Evolutionary conservation across 2,888 invertebrate genomes (phyloP).

Genomic region (Monopis laevigella): DNA sequence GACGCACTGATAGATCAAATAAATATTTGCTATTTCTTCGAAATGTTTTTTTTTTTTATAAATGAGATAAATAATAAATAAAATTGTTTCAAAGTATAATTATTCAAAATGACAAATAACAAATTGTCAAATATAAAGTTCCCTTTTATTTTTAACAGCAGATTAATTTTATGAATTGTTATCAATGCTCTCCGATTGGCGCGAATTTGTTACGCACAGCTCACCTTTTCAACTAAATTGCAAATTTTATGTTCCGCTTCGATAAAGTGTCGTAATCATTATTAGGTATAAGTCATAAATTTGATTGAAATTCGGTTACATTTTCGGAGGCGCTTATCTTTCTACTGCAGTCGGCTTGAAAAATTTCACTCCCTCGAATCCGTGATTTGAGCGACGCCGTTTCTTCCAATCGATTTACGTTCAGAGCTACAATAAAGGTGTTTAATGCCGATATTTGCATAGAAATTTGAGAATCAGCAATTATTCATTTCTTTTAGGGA

Average conservation of each 20-base stretch:
- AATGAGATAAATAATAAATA: background rate
- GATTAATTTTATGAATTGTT: constrained; percentile 62
- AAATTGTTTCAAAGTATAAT: constrained; percentile 5
- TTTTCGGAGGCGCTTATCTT: constrained; percentile 58
- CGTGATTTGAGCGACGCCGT: constrained; percentile 41
- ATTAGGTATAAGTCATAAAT: constrained; percentile 66
- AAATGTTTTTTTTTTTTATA: background rate
- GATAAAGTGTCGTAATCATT: constrained; percentile 64
- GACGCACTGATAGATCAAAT: too few species aligned
- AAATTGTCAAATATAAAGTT: constrained; percentile 14
- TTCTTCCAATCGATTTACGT: constrained; percentile 58
- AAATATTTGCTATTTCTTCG: background rate
- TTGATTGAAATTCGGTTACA: constrained; percentile 66
- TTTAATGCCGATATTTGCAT: constrained; percentile 49
- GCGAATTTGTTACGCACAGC: constrained; percentile 62
- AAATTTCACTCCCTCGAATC: constrained; percentile 44
- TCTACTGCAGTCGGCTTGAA: constrained; percentile 59
- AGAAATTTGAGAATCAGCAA: background rate
- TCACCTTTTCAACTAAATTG: constrained; percentile 64
- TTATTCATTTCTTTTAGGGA: background rate
- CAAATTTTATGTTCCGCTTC: constrained; percentile 55
- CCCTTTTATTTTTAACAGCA: constrained; percentile 37
- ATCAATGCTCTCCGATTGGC: constrained; percentile 62
- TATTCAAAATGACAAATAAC: constrained; percentile 7
- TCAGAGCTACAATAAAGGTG: constrained; percentile 54